Percentiles rank a stretch among this genome's conserved stretches.
Evolutionary conservation across 1,140 invertebrate species (phyloP).

Genomic region (Augochlora pura): DNA sequence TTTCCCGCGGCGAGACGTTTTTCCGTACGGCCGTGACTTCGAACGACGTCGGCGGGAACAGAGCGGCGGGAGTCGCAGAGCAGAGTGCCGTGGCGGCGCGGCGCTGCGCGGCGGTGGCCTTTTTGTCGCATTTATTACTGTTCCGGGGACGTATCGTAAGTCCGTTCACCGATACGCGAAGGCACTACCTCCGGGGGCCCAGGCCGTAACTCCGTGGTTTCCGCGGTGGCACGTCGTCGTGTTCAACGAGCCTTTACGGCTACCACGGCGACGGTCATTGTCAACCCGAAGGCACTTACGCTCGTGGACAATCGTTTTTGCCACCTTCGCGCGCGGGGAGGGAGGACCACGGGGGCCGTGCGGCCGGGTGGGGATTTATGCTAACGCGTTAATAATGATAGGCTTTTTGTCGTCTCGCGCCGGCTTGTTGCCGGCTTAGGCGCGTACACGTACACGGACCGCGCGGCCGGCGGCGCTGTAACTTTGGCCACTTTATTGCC

Average conservation of each 20-base stretch:
- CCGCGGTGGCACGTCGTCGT: slow-evolving; percentile 60
- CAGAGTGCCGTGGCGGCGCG: too few relatives aligned
- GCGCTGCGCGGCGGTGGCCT: slow-evolving; percentile 27
- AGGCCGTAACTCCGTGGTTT: slow-evolving; percentile 58
- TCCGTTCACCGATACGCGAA: slow-evolving; percentile 33
- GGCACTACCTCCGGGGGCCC: background rate
- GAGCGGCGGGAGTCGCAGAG: too few relatives aligned
- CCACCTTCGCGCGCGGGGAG: slow-evolving; percentile 40
- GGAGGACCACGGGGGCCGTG: background rate
- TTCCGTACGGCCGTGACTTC: slow-evolving; percentile 33
- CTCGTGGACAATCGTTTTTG: slow-evolving; percentile 59
- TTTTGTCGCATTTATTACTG: slow-evolving; percentile 57
- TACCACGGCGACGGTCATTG: slow-evolving; percentile 54
- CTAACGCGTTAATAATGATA: slow-evolving; percentile 66
- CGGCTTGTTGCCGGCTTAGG: slow-evolving; percentile 15
- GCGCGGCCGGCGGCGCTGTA: slow-evolving; percentile 35
- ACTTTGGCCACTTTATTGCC: slow-evolving; percentile 56
- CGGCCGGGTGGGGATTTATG: slow-evolving; percentile 49
- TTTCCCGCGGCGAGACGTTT: slow-evolving; percentile 31
- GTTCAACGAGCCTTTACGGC: slow-evolving; percentile 61
- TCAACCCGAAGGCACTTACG: slow-evolving; percentile 48
- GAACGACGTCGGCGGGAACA: slow-evolving; percentile 36
- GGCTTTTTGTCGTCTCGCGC: slow-evolving; percentile 57
- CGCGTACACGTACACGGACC: background rate
- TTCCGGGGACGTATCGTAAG: slow-evolving; percentile 49